These are phyloP conservation scores for Asbolus verrucosus DNA, from an alignment of 1,140 invertebrate genomes.

Conservation along the genomic window DNA sequence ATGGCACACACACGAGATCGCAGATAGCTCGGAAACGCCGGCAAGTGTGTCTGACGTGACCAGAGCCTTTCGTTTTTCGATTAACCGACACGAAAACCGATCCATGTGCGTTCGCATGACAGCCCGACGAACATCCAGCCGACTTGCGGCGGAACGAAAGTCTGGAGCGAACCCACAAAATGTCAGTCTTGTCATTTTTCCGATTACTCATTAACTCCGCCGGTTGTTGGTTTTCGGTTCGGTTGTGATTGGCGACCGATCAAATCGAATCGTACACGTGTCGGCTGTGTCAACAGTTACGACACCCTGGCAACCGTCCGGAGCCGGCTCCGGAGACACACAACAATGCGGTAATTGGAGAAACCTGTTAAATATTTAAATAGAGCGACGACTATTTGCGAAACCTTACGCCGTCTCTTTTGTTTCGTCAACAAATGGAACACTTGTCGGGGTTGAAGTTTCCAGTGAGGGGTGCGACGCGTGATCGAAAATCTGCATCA, in stretches of 20 bases:
- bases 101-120: constrained; percentile 34
- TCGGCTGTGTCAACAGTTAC: constrained; percentile 14
- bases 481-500: too few relatives aligned
- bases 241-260: not conserved
- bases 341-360: constrained; percentile 52
- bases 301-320: constrained; percentile 4
- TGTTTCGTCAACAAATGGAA: constrained; percentile 21
- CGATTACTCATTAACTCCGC: too few relatives aligned
- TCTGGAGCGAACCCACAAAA: not conserved
- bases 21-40: constrained; percentile 17
- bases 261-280: constrained; percentile 5
- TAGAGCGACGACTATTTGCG: constrained; percentile 43
- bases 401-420: constrained; percentile 44
- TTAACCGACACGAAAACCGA: constrained; percentile 30
- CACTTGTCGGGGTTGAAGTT: constrained; percentile 10
- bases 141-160: not conserved
- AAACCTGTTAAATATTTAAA: constrained; percentile 53
- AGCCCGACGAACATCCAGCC: constrained; percentile 30
- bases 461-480: too few relatives aligned
- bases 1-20: constrained; percentile 35
- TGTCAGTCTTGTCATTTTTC: not conserved
- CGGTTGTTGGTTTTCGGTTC: too few relatives aligned
- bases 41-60: constrained; percentile 37
- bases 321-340: constrained; percentile 7
- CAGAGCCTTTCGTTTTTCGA: constrained; percentile 37